phyloP scores from a whole-genome alignment of 1,140 invertebrate species.

The Drosophila auraria region DNA sequence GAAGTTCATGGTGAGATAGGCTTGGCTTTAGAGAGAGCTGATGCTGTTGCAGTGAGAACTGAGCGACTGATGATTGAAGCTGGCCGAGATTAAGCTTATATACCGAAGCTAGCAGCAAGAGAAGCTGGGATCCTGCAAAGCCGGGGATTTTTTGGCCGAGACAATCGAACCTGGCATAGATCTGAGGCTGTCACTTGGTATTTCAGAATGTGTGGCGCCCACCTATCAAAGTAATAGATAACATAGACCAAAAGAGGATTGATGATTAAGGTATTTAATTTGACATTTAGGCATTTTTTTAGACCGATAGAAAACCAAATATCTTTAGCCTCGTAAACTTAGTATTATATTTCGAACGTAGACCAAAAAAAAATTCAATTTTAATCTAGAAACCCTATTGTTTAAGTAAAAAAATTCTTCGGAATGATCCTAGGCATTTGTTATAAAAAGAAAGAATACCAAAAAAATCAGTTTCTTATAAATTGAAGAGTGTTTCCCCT shows the following conservation, averaged over 20 bases:
- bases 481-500: background rate
- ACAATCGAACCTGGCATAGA: constrained; percentile 6
- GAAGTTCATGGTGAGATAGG: constrained; percentile 71
- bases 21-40: background rate
- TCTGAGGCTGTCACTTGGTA: background rate
- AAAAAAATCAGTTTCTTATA: background rate
- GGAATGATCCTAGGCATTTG: too few relatives aligned
- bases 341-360: too few relatives aligned
- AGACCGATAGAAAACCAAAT: too few relatives aligned
- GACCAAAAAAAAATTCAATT: too few relatives aligned
- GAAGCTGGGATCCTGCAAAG: constrained; percentile 34
- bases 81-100: constrained; percentile 24
- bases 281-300: background rate
- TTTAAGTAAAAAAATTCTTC: too few relatives aligned
- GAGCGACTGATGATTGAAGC: constrained; percentile 40
- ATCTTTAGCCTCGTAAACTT: too few relatives aligned
- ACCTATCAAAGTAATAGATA: background rate
- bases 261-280: background rate
- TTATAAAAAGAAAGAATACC: background rate
- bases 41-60: constrained; percentile 12
- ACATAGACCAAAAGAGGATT: too few relatives aligned
- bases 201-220: background rate
- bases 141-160: constrained; percentile 39
- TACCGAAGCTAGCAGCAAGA: constrained; percentile 15
- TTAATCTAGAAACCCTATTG: too few relatives aligned